Evolutionary conservation across 2,888 invertebrate species (phyloP), one percentile per base, ranked within the genome.

Genomic region (Tribolium freemani): DNA sequence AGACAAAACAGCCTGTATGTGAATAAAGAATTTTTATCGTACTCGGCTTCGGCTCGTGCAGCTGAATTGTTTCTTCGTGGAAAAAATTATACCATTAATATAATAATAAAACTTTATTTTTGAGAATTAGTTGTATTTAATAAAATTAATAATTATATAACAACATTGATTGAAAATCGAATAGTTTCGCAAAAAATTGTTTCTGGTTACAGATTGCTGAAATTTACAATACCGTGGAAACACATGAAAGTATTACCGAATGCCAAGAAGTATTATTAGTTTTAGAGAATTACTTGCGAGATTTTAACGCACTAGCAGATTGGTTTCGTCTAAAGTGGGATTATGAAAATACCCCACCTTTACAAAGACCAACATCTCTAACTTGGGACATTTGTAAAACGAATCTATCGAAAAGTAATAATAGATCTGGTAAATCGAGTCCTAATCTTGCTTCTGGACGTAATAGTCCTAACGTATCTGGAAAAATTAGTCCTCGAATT

Each of bases 311-410:
- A 13, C 88, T 99, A 31, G 96, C 97, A 66, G 96, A 97, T 84
- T 96, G 97, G 93, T 94, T 98, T 82, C 92, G 94, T 80, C 89
- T 98, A 4, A 96, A 98, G 86, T 95, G 95, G 93, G 96, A 96
- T 74, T 98, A 96, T 84, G 98, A 98, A 84, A 94, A 94, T 78
- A 95, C 97, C 1, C 93, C 95, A 3, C 91, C 92, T 21, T 93
- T 94, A 0, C 91, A 96, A 82, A 89, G 96, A 79, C 96, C 96
- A 0, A 94, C 93, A 53, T 96, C 97, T 11, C 87, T 98, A 64
- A 94, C 98, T 0, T 98, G 98, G 98, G 98, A 98, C 87, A 94
- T 98, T 46, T 90, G 97, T 73, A 98, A 98, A 87, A 94, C 95
- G 46, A 95, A 84, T 76, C 79, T 82, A 72, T 85, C 76, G 72